Base-by-base conservation (phyloP, 2,888 invertebrate species). In the Argyra leucocephala region DNA sequence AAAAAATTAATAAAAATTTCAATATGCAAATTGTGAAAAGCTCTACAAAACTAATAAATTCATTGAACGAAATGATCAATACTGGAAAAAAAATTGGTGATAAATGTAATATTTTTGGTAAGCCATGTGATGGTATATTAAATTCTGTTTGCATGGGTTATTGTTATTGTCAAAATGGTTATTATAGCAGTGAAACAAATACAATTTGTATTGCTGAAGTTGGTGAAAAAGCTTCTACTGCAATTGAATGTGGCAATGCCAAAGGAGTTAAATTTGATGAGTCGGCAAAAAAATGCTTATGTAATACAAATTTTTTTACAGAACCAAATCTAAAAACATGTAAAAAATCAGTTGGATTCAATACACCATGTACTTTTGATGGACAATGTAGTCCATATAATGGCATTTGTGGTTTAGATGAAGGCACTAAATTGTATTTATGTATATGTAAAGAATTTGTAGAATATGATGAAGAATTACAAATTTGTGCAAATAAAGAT, bases 331-430 rank as follows among this genome's bases (percentile, higher is more conserved):
- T 79, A 69, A 75, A 77, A 64, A 71, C 69, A 59, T 79, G 79
- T 67, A 73, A 75, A 68, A 79, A 79, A 75, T 75, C 76, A 26
- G 75, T 75, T 66, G 74, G 74, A 69, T 75, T 72, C 69, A 73
- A 75, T 37, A 70, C 76, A 65, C 75, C 78, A 22, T 79, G 79
- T 69, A 76, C 75, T 22, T 75, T 75, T 66, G 73, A 76, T 69
- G 78, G 76, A 67, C 79, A 79, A 69, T 79, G 79, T 66, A 77
- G 78, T 70, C 79, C 79, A 5, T 79, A 73, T 64, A 79, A 79
- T n/a, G 75, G 75, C 59, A 63, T 68, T 5, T 69, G 70, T 57
- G 72, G 74, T 64, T 75, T 68, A 68, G 74, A 76, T 62, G 71
- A 70, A 36, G 64, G 74, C 3, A 70, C 72, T 61, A 71, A 75